These are phyloP conservation scores for Nestor notabilis DNA, from an alignment of 2,113 vertebrate species.

Conservation along the genomic window DNA sequence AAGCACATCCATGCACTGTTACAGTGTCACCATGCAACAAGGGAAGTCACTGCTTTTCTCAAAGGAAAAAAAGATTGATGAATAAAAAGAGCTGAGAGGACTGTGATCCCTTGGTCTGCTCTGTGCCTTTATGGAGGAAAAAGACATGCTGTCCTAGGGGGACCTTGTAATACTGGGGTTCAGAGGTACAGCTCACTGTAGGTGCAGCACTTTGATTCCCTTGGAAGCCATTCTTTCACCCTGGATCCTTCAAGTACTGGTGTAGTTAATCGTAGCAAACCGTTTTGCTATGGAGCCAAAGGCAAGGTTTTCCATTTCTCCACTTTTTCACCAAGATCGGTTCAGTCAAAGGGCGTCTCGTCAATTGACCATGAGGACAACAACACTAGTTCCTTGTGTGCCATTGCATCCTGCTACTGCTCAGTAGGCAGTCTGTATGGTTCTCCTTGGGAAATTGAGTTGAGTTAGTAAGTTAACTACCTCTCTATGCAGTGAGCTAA, in stretches of 20 bases:
- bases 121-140: neutral
- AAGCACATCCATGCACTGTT: neutral
- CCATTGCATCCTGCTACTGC: neutral
- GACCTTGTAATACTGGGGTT: neutral
- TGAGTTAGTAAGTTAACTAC: neutral
- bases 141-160: neutral
- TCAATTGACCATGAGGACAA: neutral
- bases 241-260: neutral
- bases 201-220: neutral
- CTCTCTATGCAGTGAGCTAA: neutral
- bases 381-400: neutral
- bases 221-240: neutral
- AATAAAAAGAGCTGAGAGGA: neutral
- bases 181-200: neutral
- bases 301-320: neutral
- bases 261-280: neutral
- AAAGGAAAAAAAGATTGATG: fast-evolving
- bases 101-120: neutral
- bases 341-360: neutral
- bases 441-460: neutral
- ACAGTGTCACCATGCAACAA: too few relatives aligned
- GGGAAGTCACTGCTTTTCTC: neutral
- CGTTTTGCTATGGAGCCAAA: neutral
- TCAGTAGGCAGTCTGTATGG: neutral
- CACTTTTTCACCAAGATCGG: neutral